These are phyloP conservation scores for Mycetomoellerius zeteki DNA, from an alignment of 1,140 invertebrate genomes.

Conservation along the genomic window DNA sequence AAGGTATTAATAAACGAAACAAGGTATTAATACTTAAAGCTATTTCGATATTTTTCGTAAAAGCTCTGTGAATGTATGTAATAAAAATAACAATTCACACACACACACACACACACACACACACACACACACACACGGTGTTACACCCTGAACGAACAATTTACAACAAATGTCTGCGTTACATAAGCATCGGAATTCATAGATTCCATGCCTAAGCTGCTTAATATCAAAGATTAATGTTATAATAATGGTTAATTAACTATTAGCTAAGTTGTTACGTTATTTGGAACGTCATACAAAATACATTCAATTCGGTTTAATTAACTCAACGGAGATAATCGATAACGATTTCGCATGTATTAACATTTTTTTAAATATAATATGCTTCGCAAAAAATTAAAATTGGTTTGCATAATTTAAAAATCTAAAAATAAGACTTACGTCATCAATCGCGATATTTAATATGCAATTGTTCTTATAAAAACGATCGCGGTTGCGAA, in stretches of 20 bases:
- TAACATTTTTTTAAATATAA: conserved; percentile 26
- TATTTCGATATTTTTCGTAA: not conserved
- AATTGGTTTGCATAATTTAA: conserved; percentile 1
- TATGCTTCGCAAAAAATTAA: not conserved
- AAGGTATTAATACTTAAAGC: not conserved
- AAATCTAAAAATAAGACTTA: conserved; percentile 10
- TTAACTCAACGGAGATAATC: conserved; percentile 15
- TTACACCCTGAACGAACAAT: not conserved
- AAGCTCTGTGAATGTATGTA: not conserved
- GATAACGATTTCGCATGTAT: conserved; percentile 1
- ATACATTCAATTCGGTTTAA: conserved; percentile 19
- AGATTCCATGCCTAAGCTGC: conserved; percentile 58
- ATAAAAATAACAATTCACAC: conserved; percentile 5
- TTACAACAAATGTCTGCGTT: conserved; percentile 56
- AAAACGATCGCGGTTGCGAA: not conserved
- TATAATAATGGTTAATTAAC: conserved; percentile 69
- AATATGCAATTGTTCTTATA: not conserved
- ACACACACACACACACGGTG: too few relatives aligned
- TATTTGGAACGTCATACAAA: conserved; percentile 16
- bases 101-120: too few relatives aligned
- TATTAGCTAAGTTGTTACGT: conserved; percentile 55
- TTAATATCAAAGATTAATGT: conserved; percentile 69
- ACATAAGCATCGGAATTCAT: conserved; percentile 55
- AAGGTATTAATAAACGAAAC: not conserved
- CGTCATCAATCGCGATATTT: not conserved